Evolutionary conservation across 1,140 invertebrate species (phyloP).

Genomic region (Lepidotrigona ventralis): DNA sequence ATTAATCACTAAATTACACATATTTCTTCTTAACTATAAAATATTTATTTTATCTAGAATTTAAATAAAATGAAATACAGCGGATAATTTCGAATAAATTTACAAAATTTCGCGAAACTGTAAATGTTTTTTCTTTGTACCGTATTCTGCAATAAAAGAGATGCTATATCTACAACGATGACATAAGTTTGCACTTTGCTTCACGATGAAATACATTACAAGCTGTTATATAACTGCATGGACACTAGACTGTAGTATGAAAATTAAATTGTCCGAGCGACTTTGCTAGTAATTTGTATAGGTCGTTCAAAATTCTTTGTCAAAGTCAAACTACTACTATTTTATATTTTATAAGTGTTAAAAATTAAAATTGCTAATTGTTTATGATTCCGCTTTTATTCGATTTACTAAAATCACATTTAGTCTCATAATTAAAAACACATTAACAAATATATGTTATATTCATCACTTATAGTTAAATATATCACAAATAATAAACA

Average conservation of each 20-base stretch:
- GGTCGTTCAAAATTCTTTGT: background rate
- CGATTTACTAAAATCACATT: background rate
- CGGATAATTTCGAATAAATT: background rate
- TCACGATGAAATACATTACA: conserved; percentile 25
- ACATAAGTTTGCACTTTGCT: conserved; percentile 46
- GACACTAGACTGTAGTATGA: conserved; percentile 7
- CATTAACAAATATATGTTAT: background rate
- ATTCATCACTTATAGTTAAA: background rate
- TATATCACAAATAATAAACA: background rate
- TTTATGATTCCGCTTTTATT: background rate
- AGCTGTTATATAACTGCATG: conserved; percentile 32
- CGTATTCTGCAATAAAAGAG: conserved; percentile 13
- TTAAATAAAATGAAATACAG: background rate
- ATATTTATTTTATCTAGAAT: background rate
- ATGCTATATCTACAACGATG: conserved; percentile 9
- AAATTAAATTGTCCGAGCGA: conserved; percentile 24
- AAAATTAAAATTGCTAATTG: background rate
- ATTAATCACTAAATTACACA: background rate
- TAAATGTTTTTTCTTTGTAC: background rate
- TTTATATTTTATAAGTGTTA: background rate
- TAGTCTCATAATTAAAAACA: background rate
- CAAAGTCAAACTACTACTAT: background rate
- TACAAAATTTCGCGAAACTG: background rate
- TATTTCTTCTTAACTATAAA: background rate
- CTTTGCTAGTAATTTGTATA: background rate